A percentile compares a stretch with the other conserved stretches of the same genome.
Conservation (phyloP, 2,113 vertebrate species). For the Neogale vison region DNA sequence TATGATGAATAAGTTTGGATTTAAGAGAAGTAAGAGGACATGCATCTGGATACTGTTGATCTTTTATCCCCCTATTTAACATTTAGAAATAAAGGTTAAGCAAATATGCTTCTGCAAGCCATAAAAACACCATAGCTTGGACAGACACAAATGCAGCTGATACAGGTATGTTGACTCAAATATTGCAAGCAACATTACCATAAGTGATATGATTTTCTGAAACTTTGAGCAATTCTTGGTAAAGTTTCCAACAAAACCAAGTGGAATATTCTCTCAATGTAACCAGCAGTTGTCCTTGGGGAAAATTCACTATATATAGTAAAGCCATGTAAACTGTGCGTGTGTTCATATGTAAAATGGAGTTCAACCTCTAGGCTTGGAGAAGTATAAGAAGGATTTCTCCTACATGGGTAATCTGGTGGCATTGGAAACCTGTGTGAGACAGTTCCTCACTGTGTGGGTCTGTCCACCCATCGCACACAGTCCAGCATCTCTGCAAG, state of each 20-base stretch:
- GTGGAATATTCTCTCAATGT: background rate
- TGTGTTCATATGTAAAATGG: background rate
- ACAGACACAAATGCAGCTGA: background rate
- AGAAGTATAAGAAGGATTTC: background rate
- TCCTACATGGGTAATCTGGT: background rate
- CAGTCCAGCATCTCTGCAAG: background rate
- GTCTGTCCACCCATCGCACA: too few species aligned
- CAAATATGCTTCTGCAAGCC: background rate
- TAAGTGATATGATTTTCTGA: background rate
- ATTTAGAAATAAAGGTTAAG: slow-evolving; percentile 24
- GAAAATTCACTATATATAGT: background rate
- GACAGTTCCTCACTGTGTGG: background rate
- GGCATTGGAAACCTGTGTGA: background rate
- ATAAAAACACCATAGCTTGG: background rate
- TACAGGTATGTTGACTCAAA: background rate
- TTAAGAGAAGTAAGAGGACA: background rate
- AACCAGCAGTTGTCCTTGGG: background rate
- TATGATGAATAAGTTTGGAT: background rate
- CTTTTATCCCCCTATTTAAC: background rate
- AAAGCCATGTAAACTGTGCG: background rate
- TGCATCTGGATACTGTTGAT: background rate
- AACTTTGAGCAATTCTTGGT: background rate
- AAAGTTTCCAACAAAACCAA: background rate
- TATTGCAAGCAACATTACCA: rapidly evolving
- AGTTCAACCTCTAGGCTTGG: background rate